A percentile compares a stretch with the other conserved stretches of the same genome.
phyloP scores from a whole-genome alignment of 2,888 invertebrate genomes.

The Metacarcinus magister region DNA sequence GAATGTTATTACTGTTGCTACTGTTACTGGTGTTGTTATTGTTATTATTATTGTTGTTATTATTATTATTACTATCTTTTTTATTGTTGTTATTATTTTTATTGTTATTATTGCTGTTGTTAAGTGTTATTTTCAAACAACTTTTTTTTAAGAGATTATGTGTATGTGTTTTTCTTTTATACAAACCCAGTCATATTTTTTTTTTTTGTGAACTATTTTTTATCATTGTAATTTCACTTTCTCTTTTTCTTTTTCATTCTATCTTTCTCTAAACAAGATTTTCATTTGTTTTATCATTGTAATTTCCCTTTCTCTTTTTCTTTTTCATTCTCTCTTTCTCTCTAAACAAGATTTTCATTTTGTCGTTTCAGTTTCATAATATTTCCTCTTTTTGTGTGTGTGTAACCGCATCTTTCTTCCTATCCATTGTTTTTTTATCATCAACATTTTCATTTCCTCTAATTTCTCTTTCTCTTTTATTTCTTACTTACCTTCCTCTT shows the following conservation, averaged over 20 bases:
- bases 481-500: neutral
- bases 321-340: neutral
- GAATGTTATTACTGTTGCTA: neutral
- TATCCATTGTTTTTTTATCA: neutral
- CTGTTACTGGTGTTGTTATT: neutral
- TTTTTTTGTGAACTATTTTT: neutral
- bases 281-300: neutral
- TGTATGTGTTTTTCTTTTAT: neutral
- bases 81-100: neutral
- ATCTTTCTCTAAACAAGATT: no score
- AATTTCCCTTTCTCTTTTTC: neutral
- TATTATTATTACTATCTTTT: neutral
- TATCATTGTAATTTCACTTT: neutral
- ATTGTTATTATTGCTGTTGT: neutral
- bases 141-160: no score
- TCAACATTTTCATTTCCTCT: neutral
- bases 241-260: neutral
- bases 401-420: neutral
- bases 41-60: neutral
- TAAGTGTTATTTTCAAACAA: neutral
- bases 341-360: no score
- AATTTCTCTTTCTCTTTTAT: neutral
- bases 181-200: neutral
- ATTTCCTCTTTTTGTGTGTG: neutral
- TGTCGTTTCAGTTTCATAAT: no score